These are phyloP conservation scores for Meliscaeva auricollis DNA, from an alignment of 2,888 invertebrate genomes.

Conservation along the genomic window DNA sequence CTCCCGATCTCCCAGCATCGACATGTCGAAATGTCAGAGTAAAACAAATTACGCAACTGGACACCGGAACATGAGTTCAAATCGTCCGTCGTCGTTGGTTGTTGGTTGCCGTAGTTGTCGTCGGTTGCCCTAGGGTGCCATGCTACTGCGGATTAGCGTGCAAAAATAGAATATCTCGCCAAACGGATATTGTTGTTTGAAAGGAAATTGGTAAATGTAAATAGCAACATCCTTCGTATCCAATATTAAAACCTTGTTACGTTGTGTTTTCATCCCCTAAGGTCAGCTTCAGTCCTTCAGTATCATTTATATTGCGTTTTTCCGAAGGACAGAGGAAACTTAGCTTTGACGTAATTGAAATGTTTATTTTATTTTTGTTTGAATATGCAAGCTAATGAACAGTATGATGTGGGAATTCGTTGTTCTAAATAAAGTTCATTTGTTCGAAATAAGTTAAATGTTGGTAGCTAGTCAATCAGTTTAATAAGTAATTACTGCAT, in stretches of 20 bases:
- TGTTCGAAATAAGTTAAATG: too few relatives aligned
- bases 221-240: slow-evolving; percentile 44
- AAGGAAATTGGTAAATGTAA: slow-evolving; percentile 57
- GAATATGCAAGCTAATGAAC: too few relatives aligned
- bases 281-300: background rate
- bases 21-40: slow-evolving; percentile 65
- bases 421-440: too few relatives aligned
- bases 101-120: background rate
- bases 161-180: slow-evolving; percentile 53
- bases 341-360: background rate
- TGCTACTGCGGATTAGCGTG: slow-evolving; percentile 35
- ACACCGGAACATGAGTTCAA: slow-evolving; percentile 36
- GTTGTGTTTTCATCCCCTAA: slow-evolving; percentile 8
- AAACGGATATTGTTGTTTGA: slow-evolving; percentile 58
- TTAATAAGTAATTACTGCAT: too few relatives aligned
- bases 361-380: background rate
- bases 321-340: background rate
- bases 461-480: too few relatives aligned
- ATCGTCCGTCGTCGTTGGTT: too few relatives aligned
- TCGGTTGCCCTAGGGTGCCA: slow-evolving; percentile 18
- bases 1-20: background rate
- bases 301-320: background rate
- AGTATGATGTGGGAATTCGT: too few relatives aligned
- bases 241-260: slow-evolving; percentile 49
- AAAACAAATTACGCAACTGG: slow-evolving; percentile 61